Percentiles rank a stretch among this genome's conserved stretches.
Conservation (phyloP, 2,888 invertebrate species). For the Yponomeuta sedellus region DNA sequence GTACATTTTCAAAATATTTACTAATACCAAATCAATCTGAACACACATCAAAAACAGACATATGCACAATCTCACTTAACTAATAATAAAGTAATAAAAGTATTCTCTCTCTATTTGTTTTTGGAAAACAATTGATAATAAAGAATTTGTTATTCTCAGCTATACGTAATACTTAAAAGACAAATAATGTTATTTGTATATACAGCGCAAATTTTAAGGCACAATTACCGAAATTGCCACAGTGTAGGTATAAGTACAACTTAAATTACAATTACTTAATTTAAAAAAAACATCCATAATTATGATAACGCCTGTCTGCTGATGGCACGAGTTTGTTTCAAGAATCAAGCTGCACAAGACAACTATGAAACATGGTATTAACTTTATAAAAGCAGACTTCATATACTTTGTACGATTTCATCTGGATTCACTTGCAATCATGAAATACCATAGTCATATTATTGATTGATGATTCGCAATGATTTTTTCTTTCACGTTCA, state of each 20-base stretch:
- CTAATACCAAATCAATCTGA: slow-evolving; percentile 75
- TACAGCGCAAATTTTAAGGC: slow-evolving; percentile 68
- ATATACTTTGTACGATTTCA: slow-evolving; percentile 56
- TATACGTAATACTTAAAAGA: slow-evolving; percentile 57
- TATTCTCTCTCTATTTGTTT: slow-evolving; percentile 62
- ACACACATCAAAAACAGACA: slow-evolving; percentile 73
- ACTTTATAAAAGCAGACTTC: slow-evolving; percentile 57
- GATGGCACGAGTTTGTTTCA: slow-evolving; percentile 71
- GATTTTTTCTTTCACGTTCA: not conserved
- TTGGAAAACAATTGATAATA: slow-evolving; percentile 62
- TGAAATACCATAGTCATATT: not conserved
- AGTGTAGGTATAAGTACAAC: slow-evolving; percentile 70
- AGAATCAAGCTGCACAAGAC: slow-evolving; percentile 36
- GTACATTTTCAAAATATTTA: slow-evolving; percentile 66
- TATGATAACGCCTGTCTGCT: slow-evolving; percentile 54
- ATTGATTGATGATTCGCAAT: not conserved
- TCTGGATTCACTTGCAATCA: not conserved
- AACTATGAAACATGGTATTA: slow-evolving; percentile 52
- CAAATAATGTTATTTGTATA: slow-evolving; percentile 53
- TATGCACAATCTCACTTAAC: slow-evolving; percentile 74
- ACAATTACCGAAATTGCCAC: slow-evolving; percentile 57
- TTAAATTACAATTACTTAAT: slow-evolving; percentile 31
- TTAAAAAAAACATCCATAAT: slow-evolving; percentile 39
- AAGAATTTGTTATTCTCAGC: slow-evolving; percentile 56
- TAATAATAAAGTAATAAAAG: slow-evolving; percentile 40